A percentile compares a stretch with the other conserved stretches of the same genome.
Conservation (phyloP, 2,888 invertebrate species). For the Unio delphinus region DNA sequence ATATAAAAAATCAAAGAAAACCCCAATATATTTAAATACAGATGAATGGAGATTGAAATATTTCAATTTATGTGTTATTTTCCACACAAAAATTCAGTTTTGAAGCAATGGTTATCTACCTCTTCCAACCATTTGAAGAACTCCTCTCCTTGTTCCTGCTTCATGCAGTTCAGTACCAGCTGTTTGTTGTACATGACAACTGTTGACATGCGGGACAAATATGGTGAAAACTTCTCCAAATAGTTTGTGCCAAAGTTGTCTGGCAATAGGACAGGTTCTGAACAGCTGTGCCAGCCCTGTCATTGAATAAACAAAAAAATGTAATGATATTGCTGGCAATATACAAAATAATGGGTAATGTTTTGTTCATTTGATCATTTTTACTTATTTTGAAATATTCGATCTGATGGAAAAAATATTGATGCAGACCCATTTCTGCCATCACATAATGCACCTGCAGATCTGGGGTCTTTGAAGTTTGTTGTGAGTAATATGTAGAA, state of each 20-base stretch:
- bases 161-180: slow-evolving; percentile 43
- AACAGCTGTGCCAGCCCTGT: slow-evolving; percentile 65
- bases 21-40: too few species aligned
- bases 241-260: slow-evolving; percentile 40
- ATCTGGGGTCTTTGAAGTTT: too few species aligned
- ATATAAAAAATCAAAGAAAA: too few species aligned
- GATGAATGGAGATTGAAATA: too few species aligned
- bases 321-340: not conserved
- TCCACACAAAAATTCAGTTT: not conserved
- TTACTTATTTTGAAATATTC: not conserved
- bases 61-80: too few species aligned
- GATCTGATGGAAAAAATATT: too few species aligned
- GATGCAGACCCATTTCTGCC: too few species aligned
- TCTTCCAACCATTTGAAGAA: slow-evolving; percentile 59
- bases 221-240: slow-evolving; percentile 54
- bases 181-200: slow-evolving; percentile 62
- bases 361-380: not conserved
- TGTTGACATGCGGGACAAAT: slow-evolving; percentile 57
- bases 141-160: slow-evolving; percentile 46
- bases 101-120: slow-evolving; percentile 30
- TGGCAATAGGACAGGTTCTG: slow-evolving; percentile 45
- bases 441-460: too few species aligned
- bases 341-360: not conserved
- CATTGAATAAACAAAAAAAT: not conserved
- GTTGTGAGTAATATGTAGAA: too few species aligned